Evolutionary conservation across 2,888 invertebrate species (phyloP).

Genomic region (Sceliomorpha sp.): DNA sequence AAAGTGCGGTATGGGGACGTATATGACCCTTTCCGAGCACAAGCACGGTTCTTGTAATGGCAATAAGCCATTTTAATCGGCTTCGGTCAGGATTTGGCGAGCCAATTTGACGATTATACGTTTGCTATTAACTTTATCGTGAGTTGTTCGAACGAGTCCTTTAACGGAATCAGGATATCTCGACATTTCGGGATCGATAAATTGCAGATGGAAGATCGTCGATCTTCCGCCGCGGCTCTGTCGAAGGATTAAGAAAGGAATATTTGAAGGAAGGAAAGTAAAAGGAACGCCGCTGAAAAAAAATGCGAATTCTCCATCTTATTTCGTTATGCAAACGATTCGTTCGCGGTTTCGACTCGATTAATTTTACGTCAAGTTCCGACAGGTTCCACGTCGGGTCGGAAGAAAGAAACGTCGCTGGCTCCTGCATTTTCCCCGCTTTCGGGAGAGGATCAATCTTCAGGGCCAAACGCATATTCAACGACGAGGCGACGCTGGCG

Average conservation of each 20-base stretch:
- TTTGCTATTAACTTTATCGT: slow-evolving; percentile 2
- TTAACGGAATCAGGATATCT: slow-evolving; percentile 1
- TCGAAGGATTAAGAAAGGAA: not conserved
- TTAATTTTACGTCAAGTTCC: too few species aligned
- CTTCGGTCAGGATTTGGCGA: too few species aligned
- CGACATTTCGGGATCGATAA: slow-evolving; percentile 2
- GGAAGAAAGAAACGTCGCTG: slow-evolving; percentile 39
- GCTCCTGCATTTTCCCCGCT: slow-evolving; percentile 23
- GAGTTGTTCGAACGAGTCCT: too few species aligned
- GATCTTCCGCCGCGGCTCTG: slow-evolving; percentile 12
- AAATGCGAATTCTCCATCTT: slow-evolving; percentile 21
- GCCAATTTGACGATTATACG: not conserved
- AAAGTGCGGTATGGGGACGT: too few species aligned
- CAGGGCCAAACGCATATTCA: slow-evolving; percentile 28
- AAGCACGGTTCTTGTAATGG: too few species aligned
- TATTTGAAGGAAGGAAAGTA: not conserved
- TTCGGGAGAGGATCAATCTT: too few species aligned
- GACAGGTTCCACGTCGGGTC: too few species aligned
- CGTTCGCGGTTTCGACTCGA: slow-evolving; percentile 38
- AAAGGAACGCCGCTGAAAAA: too few species aligned
- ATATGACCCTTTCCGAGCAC: too few species aligned
- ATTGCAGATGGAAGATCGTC: slow-evolving; percentile 15
- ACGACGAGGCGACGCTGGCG: slow-evolving; percentile 24
- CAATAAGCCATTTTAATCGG: too few species aligned
- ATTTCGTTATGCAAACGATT: slow-evolving; percentile 24